A percentile compares a stretch with the other conserved stretches of the same genome.
These are phyloP conservation scores for Gobio occitaniae DNA, from an alignment of 2,797 vertebrate species.

Conservation along the genomic window DNA sequence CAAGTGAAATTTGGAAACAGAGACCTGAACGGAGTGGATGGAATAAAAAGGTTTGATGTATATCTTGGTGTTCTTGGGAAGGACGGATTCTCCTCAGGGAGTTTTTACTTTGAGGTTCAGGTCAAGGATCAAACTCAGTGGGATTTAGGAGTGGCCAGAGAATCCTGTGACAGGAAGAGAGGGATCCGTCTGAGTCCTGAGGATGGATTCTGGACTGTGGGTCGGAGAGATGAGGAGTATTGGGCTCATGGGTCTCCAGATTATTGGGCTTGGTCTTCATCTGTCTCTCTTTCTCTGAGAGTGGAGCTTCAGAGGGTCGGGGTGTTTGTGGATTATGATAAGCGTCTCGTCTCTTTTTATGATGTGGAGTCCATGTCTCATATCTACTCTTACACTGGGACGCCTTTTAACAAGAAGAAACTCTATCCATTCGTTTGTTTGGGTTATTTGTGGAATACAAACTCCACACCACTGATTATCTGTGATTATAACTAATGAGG, in stretches of 20 bases:
- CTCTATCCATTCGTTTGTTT: slow-evolving; percentile 12
- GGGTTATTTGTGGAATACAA: rapidly evolving
- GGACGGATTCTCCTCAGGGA: neutral
- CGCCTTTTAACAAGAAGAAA: neutral
- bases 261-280: rapidly evolving
- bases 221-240: neutral
- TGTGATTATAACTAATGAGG: neutral
- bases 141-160: slow-evolving; percentile 14
- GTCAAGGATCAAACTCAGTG: neutral
- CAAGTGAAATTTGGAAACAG: neutral
- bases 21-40: neutral
- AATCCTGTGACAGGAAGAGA: neutral
- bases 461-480: slow-evolving; percentile 41
- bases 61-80: neutral
- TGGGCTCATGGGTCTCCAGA: too few species aligned
- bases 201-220: slow-evolving; percentile 37
- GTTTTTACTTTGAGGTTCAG: slow-evolving; percentile 12
- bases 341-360: slow-evolving; percentile 57
- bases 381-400: slow-evolving; percentile 53
- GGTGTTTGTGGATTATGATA: slow-evolving; percentile 51
- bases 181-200: neutral
- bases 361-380: slow-evolving; percentile 46
- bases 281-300: slow-evolving; percentile 11
- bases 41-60: neutral
- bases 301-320: slow-evolving; percentile 25